These are phyloP conservation scores for Tipula unca DNA, from an alignment of 2,888 invertebrate genomes.

Conservation along the genomic window DNA sequence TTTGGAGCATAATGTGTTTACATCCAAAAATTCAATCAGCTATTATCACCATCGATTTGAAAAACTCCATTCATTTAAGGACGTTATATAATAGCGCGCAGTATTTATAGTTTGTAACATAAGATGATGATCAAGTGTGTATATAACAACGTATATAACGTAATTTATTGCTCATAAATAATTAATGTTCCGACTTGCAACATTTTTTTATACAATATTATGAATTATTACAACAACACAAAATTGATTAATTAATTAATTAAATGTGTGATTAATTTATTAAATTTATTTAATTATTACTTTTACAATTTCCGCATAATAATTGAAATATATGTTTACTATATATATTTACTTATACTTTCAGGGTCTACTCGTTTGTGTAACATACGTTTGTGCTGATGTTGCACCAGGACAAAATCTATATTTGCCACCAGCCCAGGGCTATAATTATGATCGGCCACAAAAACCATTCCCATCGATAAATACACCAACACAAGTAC, in stretches of 20 bases:
- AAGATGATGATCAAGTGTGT: neutral
- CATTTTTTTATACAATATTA: neutral
- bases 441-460: constrained; percentile 67
- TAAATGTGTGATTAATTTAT: neutral
- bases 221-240: neutral
- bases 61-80: neutral
- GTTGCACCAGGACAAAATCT: constrained; percentile 56
- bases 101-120: neutral
- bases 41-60: neutral
- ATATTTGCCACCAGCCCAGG: constrained; percentile 66
- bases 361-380: constrained; percentile 35
- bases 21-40: neutral
- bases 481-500: constrained; percentile 24
- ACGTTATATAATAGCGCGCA: neutral
- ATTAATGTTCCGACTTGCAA: neutral
- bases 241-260: neutral
- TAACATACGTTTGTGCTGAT: constrained; percentile 35
- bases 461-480: constrained; percentile 32
- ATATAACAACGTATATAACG: no score
- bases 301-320: neutral
- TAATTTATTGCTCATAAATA: neutral
- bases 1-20: neutral
- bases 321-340: neutral
- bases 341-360: constrained; percentile 24
- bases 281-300: neutral